phyloP scores from a whole-genome alignment of 2,888 invertebrate genomes.

The Heliconius sara region DNA sequence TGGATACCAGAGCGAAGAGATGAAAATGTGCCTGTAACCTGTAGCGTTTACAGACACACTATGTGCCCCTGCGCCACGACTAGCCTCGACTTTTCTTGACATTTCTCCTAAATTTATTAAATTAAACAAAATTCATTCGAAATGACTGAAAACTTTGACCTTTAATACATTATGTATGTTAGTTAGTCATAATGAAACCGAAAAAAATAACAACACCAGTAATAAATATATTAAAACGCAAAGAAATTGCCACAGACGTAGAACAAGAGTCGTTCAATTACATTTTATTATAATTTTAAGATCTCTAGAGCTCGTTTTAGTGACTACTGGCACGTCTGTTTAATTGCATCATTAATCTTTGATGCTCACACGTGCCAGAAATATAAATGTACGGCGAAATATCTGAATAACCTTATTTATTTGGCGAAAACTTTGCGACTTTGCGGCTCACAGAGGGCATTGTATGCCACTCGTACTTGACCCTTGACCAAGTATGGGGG shows the following conservation, averaged over 20 bases:
- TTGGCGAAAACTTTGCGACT: slow-evolving; percentile 5
- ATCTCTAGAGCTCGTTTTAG: slow-evolving; percentile 8
- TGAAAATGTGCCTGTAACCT: too few species aligned
- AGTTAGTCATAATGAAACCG: not conserved
- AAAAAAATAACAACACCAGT: not conserved
- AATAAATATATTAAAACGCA: not conserved
- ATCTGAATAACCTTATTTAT: slow-evolving; percentile 20
- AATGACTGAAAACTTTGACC: too few species aligned
- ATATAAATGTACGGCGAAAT: slow-evolving; percentile 19
- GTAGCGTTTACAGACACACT: too few species aligned
- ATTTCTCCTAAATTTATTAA: too few species aligned
- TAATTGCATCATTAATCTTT: slow-evolving; percentile 29
- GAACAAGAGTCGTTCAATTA: slow-evolving; percentile 8
- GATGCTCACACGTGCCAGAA: slow-evolving; percentile 27
- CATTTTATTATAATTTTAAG: slow-evolving; percentile 10
- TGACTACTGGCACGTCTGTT: slow-evolving; percentile 16
- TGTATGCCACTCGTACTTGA: too few species aligned
- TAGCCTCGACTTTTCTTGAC: too few species aligned
- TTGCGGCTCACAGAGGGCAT: not conserved
- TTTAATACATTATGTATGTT: too few species aligned
- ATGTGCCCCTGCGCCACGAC: too few species aligned
- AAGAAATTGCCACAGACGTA: not conserved
- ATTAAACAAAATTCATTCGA: too few species aligned
- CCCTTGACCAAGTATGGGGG: not conserved
- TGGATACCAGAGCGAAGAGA: too few species aligned